Evolutionary conservation across 2,113 vertebrate species (phyloP).

Genomic region (Zapornia atra): DNA sequence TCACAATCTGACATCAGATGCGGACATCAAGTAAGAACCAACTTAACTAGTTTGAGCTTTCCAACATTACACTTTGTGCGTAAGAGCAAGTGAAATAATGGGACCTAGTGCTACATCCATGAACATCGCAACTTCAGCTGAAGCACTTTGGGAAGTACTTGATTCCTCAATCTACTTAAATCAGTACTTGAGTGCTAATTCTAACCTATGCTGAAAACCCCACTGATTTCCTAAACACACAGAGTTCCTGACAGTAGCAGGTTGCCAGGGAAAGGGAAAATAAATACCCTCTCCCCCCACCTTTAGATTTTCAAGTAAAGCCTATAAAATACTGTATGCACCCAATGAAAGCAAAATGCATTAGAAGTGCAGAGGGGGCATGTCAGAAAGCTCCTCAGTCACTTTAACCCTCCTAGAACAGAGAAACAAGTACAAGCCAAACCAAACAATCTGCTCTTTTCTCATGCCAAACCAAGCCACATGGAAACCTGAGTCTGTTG

Average conservation of each 20-base stretch:
- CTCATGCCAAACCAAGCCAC: not conserved
- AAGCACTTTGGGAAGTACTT: not conserved
- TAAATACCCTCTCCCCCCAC: rapidly evolving
- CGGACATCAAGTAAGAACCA: rapidly evolving
- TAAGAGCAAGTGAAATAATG: not conserved
- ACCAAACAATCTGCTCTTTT: not conserved
- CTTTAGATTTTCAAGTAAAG: not conserved
- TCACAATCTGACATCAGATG: not conserved
- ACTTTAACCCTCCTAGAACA: not conserved
- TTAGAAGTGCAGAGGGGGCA: not conserved
- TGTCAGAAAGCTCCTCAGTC: not conserved
- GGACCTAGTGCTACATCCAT: rapidly evolving
- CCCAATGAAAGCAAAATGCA: not conserved
- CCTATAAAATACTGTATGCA: not conserved
- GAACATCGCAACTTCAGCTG: rapidly evolving
- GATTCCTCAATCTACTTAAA: not conserved
- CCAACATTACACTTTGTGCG: not conserved
- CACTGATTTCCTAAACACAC: not conserved
- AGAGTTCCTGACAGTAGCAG: not conserved
- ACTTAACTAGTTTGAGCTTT: not conserved
- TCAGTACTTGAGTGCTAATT: not conserved
- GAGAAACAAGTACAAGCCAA: not conserved
- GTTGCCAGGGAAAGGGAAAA: not conserved
- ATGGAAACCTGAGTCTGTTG: not conserved
- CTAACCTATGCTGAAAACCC: not conserved